Evolutionary conservation across 2,888 invertebrate genomes (phyloP).

Genomic region (Metopia argyrocephala): DNA sequence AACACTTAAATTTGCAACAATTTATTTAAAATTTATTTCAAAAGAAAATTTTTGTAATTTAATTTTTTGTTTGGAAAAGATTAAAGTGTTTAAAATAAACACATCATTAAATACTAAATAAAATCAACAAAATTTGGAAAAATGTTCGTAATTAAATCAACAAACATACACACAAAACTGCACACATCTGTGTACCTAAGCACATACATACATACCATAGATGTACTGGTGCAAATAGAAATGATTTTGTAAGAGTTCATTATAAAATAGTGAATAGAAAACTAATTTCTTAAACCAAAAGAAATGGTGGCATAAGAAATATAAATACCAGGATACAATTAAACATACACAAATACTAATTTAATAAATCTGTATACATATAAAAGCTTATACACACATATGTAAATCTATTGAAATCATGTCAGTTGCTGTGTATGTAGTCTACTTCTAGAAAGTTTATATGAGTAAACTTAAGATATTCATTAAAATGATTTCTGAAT

Average conservation of each 20-base stretch:
- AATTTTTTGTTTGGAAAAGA: constrained; percentile 34
- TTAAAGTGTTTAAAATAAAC: constrained; percentile 51
- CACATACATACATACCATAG: neutral
- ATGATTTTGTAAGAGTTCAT: constrained; percentile 7
- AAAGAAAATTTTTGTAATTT: constrained; percentile 21
- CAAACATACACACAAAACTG: neutral
- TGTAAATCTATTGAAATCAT: neutral
- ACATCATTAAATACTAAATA: constrained; percentile 48
- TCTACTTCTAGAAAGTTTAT: neutral
- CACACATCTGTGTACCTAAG: neutral
- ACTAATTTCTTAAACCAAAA: constrained; percentile 50
- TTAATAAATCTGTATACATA: neutral
- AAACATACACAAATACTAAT: neutral
- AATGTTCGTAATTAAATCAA: constrained; percentile 49
- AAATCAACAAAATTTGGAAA: constrained; percentile 33
- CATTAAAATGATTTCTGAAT: constrained; percentile 33
- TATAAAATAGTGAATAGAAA: constrained; percentile 49
- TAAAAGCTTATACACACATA: neutral
- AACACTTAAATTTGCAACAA: neutral
- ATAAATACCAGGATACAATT: neutral
- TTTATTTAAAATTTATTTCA: constrained; percentile 13
- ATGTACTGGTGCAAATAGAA: too few relatives aligned
- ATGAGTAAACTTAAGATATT: constrained; percentile 64
- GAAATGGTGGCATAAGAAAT: neutral
- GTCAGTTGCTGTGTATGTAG: neutral